Percentiles rank a stretch among this genome's conserved stretches.
Conservation (phyloP, 2,797 vertebrate species). For the Onychomys arenicola region DNA sequence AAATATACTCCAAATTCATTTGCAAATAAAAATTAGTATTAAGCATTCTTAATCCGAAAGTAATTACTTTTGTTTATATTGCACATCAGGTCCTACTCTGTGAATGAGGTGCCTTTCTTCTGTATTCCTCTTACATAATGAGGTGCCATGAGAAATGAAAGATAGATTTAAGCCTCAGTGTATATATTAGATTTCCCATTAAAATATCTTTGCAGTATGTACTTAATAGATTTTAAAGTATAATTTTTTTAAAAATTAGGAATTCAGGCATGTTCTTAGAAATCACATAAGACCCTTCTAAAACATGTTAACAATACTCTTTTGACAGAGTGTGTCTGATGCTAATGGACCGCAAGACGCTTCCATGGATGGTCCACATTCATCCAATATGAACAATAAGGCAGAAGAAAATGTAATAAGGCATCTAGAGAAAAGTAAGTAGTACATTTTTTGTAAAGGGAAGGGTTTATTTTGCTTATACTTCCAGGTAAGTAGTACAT, state of each 20-base stretch:
- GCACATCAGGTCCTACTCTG: not conserved
- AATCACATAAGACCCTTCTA: not conserved
- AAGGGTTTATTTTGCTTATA: no score
- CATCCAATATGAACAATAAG: not conserved
- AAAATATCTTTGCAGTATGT: not conserved
- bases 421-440: not conserved
- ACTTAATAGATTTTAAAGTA: not conserved
- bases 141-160: not conserved
- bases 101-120: not conserved
- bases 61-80: not conserved
- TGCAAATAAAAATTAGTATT: not conserved
- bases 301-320: not conserved
- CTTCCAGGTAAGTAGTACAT: not conserved
- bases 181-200: not conserved
- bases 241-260: not conserved
- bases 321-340: not conserved
- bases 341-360: not conserved
- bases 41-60: not conserved
- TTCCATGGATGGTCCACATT: not conserved
- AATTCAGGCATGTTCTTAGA: not conserved
- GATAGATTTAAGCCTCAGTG: not conserved
- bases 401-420: not conserved
- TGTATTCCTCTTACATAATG: not conserved
- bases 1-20: not conserved
- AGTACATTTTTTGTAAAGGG: no score